A percentile compares a stretch with the other conserved stretches of the same genome.
Conservation (phyloP, 92 coral and sea anemone genomes). For the Virgularia gustaviana region DNA sequence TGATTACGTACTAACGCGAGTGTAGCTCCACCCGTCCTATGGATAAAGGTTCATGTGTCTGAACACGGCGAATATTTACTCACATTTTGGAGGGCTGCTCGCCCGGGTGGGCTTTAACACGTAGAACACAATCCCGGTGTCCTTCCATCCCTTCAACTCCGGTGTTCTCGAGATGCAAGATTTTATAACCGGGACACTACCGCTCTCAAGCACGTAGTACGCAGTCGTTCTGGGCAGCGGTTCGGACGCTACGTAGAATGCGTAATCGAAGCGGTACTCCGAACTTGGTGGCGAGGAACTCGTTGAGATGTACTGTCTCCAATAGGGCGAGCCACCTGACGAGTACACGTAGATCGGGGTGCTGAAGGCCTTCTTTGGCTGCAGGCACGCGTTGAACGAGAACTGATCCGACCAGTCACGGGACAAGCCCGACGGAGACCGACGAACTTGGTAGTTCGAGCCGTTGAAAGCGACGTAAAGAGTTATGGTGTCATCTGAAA, state of each 20-base stretch:
- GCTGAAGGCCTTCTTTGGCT: conserved; percentile 68
- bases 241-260: conserved; percentile 74
- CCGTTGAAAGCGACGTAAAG: conserved; percentile 77
- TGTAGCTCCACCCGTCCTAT: not conserved
- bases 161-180: conserved; percentile 71
- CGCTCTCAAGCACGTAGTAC: conserved; percentile 72
- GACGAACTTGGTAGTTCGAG: conserved; percentile 73
- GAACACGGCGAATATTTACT: not conserved
- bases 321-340: conserved; percentile 94
- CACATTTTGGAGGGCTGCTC: conserved; percentile 40
- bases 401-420: conserved; percentile 84
- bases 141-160: conserved; percentile 80
- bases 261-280: conserved; percentile 85
- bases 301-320: conserved; percentile 88
- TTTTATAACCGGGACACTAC: conserved; percentile 83
- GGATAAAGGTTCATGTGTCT: not conserved
- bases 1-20: not conserved
- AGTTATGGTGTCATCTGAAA: conserved; percentile 58
- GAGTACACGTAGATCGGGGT: conserved; percentile 81
- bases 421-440: conserved; percentile 73
- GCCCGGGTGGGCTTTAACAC: conserved; percentile 60
- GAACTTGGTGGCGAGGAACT: conserved; percentile 72
- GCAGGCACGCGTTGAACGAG: conserved; percentile 65
- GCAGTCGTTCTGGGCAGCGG: conserved; percentile 54
- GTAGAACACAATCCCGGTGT: conserved; percentile 78